phyloP scores from a whole-genome alignment of 2,888 invertebrate species.

The Laspeyria flexula region DNA sequence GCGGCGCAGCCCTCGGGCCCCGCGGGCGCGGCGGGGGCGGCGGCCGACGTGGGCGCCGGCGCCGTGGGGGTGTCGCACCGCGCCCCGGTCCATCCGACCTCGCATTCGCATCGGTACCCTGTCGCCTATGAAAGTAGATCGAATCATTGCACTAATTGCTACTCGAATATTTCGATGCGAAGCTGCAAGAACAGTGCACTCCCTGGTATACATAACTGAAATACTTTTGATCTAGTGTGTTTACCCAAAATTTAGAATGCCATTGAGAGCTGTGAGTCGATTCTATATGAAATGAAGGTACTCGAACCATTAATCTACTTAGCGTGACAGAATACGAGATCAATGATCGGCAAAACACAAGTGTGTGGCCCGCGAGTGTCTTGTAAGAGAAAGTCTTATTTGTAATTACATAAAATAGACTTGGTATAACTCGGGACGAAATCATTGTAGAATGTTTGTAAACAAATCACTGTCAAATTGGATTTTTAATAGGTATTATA shows the following conservation, averaged over 20 bases:
- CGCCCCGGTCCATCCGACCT: slow-evolving; percentile 88
- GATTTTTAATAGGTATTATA: no score
- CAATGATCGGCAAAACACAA: no score
- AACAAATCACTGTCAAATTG: no score
- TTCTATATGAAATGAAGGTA: no score
- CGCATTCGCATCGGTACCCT: slow-evolving; percentile 89
- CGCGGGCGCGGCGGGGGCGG: slow-evolving; percentile 42
- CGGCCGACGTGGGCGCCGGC: slow-evolving; percentile 19
- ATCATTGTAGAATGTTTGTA: no score
- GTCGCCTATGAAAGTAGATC: slow-evolving; percentile 48
- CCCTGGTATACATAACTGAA: background rate
- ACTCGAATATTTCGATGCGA: background rate
- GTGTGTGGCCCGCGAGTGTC: no score
- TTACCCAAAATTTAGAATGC: background rate
- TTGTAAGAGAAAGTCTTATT: no score
- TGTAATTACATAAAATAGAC: no score
- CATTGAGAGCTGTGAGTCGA: no score
- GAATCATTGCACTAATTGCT: background rate
- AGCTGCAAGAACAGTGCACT: background rate
- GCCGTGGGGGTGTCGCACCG: slow-evolving; percentile 50
- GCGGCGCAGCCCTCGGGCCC: slow-evolving; percentile 80
- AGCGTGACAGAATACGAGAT: no score
- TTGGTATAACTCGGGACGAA: no score
- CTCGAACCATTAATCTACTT: no score
- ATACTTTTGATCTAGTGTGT: background rate